phyloP scores from a whole-genome alignment of 1,140 invertebrate species.

The Aculops lycopersici region DNA sequence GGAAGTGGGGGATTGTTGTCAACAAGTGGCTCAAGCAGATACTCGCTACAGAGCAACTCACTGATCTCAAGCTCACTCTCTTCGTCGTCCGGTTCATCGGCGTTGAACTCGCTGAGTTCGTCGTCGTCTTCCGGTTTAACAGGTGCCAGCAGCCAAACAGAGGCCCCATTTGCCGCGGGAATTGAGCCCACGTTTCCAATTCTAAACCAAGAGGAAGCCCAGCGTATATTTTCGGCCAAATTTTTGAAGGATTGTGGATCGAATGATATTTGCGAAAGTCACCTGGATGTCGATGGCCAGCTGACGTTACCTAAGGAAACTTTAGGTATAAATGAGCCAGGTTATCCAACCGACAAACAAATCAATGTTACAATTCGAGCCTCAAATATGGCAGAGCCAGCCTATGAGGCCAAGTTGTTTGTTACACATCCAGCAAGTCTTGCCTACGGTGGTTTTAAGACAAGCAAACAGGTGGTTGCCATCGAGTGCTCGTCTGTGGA shows the following conservation, averaged over 20 bases:
- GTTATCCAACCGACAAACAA: constrained; percentile 32
- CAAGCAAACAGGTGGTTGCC: constrained; percentile 6
- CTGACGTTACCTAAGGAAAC: constrained; percentile 15
- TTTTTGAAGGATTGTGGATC: constrained; percentile 71
- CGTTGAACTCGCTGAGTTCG: background rate
- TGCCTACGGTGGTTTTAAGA: constrained; percentile 31
- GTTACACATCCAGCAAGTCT: constrained; percentile 39
- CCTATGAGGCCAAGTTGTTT: constrained; percentile 55
- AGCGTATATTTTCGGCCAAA: constrained; percentile 39
- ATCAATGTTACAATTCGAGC: constrained; percentile 38
- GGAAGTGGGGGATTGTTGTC: too few relatives aligned
- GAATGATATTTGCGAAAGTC: constrained; percentile 57
- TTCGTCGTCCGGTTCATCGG: too few relatives aligned
- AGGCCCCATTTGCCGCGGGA: background rate
- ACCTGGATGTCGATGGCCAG: constrained; percentile 32
- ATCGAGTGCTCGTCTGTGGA: constrained; percentile 23
- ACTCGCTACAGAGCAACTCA: too few relatives aligned
- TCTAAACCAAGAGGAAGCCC: constrained; percentile 50
- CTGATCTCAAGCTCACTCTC: too few relatives aligned
- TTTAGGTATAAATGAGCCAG: background rate
- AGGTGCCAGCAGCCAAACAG: too few relatives aligned
- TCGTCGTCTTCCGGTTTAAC: too few relatives aligned
- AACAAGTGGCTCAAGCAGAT: too few relatives aligned
- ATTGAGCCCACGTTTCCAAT: constrained; percentile 49
- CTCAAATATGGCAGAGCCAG: constrained; percentile 46